These are phyloP conservation scores for Clarias gariepinus DNA, from an alignment of 2,113 vertebrate species.

Conservation along the genomic window DNA sequence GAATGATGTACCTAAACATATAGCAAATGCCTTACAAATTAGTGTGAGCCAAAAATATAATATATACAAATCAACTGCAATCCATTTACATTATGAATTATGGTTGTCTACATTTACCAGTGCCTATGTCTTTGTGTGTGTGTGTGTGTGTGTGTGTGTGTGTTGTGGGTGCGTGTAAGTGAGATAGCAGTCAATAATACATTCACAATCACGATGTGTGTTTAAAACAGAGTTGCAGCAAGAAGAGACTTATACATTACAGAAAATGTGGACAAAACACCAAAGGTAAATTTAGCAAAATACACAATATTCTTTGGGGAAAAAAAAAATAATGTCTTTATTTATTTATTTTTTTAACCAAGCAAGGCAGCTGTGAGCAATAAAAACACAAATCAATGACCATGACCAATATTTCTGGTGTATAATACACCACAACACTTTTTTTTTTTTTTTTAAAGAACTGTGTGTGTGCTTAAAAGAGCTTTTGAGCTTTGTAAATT, in stretches of 20 bases:
- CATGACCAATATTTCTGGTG: conserved; percentile 12
- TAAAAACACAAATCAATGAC: conserved; percentile 35
- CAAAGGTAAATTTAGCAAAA: conserved; percentile 54
- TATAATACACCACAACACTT: conserved; percentile 18
- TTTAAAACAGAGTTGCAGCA: conserved; percentile 31
- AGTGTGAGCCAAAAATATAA: conserved; percentile 1
- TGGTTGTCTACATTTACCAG: conserved; percentile 20
- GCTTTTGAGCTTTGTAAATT: not conserved
- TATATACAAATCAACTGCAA: not conserved
- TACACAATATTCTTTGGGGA: conserved; percentile 32
- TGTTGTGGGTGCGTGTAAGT: conserved; percentile 9
- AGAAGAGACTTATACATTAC: conserved; percentile 42
- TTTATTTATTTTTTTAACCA: conserved; percentile 21
- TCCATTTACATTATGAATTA: not conserved
- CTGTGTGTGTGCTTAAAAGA: not conserved
- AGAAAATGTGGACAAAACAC: conserved; percentile 40
- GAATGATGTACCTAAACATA: not conserved
- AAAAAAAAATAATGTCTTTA: conserved; percentile 26
- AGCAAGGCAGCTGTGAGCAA: conserved; percentile 54
- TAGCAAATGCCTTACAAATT: not conserved
- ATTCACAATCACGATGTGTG: conserved; percentile 54
- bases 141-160: conserved; percentile 15
- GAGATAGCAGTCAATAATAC: conserved; percentile 51
- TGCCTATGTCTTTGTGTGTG: not conserved
- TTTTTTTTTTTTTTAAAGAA: not conserved